Evolutionary conservation across 2,113 vertebrate species (phyloP).

Genomic region (Zosterops borbonicus): DNA sequence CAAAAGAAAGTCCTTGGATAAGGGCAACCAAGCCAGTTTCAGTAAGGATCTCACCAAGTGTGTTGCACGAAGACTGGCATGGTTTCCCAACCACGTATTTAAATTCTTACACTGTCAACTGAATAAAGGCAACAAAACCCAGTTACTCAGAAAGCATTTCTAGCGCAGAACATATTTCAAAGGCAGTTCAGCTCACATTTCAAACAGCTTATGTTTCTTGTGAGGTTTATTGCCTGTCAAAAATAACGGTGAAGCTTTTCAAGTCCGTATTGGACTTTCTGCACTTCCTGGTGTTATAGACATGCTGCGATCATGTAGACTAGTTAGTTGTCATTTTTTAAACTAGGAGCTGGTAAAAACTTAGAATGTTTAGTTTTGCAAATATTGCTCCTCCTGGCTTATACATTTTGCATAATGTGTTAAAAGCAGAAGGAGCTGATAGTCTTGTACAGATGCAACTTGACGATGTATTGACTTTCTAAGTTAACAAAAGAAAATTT

Average conservation of each 20-base stretch:
- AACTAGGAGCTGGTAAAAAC: conserved; percentile 59
- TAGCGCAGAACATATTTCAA: conserved; percentile 53
- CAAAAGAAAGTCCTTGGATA: conserved; percentile 21
- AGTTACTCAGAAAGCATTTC: conserved; percentile 32
- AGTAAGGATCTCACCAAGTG: conserved; percentile 1
- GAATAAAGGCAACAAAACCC: conserved; percentile 56
- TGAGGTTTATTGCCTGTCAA: conserved; percentile 44
- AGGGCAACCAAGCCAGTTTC: conserved; percentile 35
- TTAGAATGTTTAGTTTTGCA: conserved; percentile 48
- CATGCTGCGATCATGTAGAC: conserved; percentile 57
- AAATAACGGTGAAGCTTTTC: conserved; percentile 48
- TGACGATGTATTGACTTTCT: conserved; percentile 50
- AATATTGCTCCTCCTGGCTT: conserved; percentile 69
- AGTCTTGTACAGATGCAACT: conserved; percentile 51
- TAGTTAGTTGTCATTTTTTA: conserved; percentile 50
- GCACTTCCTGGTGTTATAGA: conserved; percentile 47
- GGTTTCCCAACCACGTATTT: neutral
- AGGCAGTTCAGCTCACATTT: conserved; percentile 60
- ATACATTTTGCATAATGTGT: conserved; percentile 50
- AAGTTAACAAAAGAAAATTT: conserved; percentile 64
- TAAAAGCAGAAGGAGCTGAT: conserved; percentile 62
- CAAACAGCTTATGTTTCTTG: conserved; percentile 15
- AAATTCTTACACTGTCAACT: neutral
- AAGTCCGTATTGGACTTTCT: conserved; percentile 38
- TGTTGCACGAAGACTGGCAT: neutral